A percentile compares a stretch with the other conserved stretches of the same genome.
Evolutionary conservation across 2,113 vertebrate species (phyloP).

Genomic region (Pristiophorus japonicus): DNA sequence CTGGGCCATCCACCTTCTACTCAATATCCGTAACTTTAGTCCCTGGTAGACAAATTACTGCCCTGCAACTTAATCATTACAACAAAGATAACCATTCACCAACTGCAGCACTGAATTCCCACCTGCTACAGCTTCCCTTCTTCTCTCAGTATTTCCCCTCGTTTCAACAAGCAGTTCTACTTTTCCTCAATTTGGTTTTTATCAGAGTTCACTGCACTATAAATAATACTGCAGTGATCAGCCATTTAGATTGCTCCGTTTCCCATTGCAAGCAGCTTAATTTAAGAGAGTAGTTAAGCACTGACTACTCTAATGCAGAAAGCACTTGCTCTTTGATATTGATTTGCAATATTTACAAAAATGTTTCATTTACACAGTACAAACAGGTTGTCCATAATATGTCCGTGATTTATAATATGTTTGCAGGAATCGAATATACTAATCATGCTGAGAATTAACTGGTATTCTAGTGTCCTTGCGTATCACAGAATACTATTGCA

Average conservation of each 20-base stretch:
- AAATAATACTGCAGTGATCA: constrained; percentile 16
- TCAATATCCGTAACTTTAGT: not conserved
- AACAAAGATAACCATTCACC: not conserved
- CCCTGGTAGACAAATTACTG: not conserved
- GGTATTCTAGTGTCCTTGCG: not conserved
- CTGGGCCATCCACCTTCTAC: not conserved
- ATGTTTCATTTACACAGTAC: constrained; percentile 12
- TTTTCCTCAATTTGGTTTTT: not conserved
- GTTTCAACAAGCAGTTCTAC: not conserved
- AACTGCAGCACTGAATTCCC: not conserved
- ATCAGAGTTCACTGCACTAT: not conserved
- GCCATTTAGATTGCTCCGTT: constrained; percentile 1
- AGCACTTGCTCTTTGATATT: not conserved
- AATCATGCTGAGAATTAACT: constrained; percentile 6
- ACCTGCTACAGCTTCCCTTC: not conserved
- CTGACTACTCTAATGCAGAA: constrained; percentile 9
- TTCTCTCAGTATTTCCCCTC: not conserved
- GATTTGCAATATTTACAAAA: constrained; percentile 5
- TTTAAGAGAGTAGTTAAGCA: constrained; percentile 17
- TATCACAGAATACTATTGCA: not conserved
- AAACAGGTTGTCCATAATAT: constrained; percentile 11
- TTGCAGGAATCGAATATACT: not conserved
- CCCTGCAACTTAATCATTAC: not conserved
- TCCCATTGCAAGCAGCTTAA: not conserved
- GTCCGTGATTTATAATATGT: constrained; percentile 11